Percentiles rank a stretch among this genome's conserved stretches.
phyloP scores from a whole-genome alignment of 1,140 invertebrate species.

The Pseudomyrmex gracilis region DNA sequence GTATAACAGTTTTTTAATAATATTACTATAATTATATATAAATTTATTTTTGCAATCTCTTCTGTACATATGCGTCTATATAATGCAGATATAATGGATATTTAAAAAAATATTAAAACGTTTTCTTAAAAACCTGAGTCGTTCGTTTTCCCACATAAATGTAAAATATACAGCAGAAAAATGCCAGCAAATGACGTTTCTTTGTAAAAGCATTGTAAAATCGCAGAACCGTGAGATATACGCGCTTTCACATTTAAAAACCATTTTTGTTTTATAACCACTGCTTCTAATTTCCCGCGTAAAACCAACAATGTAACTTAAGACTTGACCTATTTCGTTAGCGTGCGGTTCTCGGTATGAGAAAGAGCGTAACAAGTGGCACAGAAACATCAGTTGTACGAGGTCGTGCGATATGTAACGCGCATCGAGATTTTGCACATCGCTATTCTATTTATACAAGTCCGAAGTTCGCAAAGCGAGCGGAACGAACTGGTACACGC shows the following conservation, averaged over 20 bases:
- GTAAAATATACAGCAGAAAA: too few relatives aligned
- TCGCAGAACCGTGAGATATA: too few relatives aligned
- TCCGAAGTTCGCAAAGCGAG: conserved; percentile 3
- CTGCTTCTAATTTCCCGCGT: not conserved
- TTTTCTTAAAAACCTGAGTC: not conserved
- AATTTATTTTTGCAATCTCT: too few relatives aligned
- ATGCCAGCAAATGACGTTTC: too few relatives aligned
- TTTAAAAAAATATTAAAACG: not conserved
- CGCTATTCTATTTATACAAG: conserved; percentile 36
- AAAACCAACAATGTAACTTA: conserved; percentile 25
- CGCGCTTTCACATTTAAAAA: too few relatives aligned
- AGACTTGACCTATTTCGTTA: conserved; percentile 41
- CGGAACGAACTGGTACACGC: not conserved
- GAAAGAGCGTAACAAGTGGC: conserved; percentile 43
- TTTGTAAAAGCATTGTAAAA: too few relatives aligned
- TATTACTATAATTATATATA: too few relatives aligned
- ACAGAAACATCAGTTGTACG: conserved; percentile 1
- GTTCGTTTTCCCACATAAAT: too few relatives aligned
- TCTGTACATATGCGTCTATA: too few relatives aligned
- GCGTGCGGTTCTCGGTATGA: not conserved
- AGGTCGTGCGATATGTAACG: too few relatives aligned
- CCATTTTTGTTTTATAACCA: not conserved
- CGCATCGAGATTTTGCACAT: conserved; percentile 16
- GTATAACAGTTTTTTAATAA: too few relatives aligned
- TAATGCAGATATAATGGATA: too few relatives aligned